Conservation (phyloP, 2,888 invertebrate genomes). For the Acheta domesticus region DNA sequence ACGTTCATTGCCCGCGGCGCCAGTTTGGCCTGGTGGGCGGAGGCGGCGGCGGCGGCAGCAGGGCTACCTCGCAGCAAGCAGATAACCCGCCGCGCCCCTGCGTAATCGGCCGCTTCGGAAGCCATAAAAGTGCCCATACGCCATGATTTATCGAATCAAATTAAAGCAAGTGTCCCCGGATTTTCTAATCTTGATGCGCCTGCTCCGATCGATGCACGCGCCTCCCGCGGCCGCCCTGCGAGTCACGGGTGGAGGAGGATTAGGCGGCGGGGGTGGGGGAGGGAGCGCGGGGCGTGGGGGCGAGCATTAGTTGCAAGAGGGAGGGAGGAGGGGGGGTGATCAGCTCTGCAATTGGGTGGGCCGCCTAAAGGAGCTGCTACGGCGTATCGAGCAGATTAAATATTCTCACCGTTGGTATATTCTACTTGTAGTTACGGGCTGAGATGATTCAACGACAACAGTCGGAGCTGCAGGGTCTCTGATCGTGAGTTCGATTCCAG, state of each 20-base stretch:
- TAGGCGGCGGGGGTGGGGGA: neutral
- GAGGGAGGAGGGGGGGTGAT: too few species aligned
- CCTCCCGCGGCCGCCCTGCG: neutral
- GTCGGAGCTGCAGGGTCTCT: too few species aligned
- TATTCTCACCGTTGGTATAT: too few species aligned
- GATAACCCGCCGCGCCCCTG: neutral
- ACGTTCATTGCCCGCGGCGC: too few species aligned
- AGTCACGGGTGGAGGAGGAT: neutral
- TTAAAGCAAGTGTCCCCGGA: conserved; percentile 18
- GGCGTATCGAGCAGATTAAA: too few species aligned
- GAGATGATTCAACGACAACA: too few species aligned
- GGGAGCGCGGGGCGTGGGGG: neutral
- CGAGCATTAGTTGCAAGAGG: neutral
- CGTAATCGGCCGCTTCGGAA: conserved; percentile 9
- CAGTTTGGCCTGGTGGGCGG: neutral
- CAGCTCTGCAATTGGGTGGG: too few species aligned
- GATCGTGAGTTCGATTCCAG: too few species aligned
- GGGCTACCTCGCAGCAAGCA: neutral
- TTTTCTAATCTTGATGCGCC: conserved; percentile 3
- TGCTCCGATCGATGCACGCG: neutral
- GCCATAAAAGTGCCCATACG: conserved; percentile 18
- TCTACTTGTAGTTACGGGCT: too few species aligned
- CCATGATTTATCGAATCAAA: conserved; percentile 18
- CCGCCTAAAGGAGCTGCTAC: too few species aligned
- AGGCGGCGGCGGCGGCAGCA: neutral